Evolutionary conservation across 2,888 invertebrate species (phyloP), one percentile per base, ranked within the genome.

Genomic region (Laspeyria flexula): DNA sequence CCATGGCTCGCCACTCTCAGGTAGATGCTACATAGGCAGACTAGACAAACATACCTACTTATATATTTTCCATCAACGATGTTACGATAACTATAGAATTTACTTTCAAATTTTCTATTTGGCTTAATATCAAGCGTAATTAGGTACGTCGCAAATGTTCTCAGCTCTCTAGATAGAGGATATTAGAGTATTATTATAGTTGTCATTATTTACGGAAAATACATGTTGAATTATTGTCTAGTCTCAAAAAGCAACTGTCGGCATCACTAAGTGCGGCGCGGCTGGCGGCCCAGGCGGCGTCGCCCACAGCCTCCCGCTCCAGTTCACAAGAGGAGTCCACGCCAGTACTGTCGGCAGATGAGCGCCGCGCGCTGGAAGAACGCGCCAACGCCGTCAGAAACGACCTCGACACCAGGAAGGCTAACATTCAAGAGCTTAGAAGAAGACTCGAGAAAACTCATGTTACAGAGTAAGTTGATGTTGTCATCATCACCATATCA

Each of bases 381-480:
- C 87, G 93, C 15, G 86, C 90, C 2, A 78, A 75, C 1, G 81
- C 85, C 12, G 86, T 94, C 4, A 92, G 93, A 55, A 92, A 92
- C 1, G 97, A 97, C 76, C 94, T 96, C 49, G 97, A 97, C 60
- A 94, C 95, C 61, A 96, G 97, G 75, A 93, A 95, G 66, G 93
- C 95, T 61, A 95, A 96, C 57, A 97, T 97, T 73, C 96, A 96
- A 79, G 96, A 97, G 74, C 92, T 97, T 25, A 95, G 96, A 79
- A 93, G 96, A 60, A 95, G 96, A 0, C 92, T 97, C 15, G 97
- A 97, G 70, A 94, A 96, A 70, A 94, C 97, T 9, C 97, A 97
- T 77, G 96, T 97, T 37, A 97, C 97, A 21, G 97, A 97, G 97
- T 97, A 86, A 95, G 96, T 68, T 16, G 4, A 5, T 0, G 0